phyloP scores from a whole-genome alignment of 1,140 invertebrate genomes.

The Colletes latitarsis region DNA sequence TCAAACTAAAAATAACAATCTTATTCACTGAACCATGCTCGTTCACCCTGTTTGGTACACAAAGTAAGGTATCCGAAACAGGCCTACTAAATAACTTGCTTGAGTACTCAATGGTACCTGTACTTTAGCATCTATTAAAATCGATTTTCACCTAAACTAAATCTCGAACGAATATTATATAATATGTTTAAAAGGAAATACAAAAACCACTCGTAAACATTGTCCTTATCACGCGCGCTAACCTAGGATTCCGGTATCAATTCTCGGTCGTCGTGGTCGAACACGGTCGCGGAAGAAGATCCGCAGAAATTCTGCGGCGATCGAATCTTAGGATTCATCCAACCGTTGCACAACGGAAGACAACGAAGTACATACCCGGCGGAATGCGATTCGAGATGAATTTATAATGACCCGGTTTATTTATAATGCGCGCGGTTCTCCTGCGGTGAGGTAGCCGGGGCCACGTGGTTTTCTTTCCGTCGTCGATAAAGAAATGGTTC shows the following conservation, averaged over 20 bases:
- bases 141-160: too few species aligned
- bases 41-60: too few species aligned
- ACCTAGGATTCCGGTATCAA: background rate
- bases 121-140: too few species aligned
- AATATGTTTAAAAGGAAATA: too few species aligned
- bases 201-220: too few species aligned
- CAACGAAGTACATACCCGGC: background rate
- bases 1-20: too few species aligned
- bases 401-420: conserved; percentile 43
- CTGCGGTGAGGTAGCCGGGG: background rate
- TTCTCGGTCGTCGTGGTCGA: background rate
- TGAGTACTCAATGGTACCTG: too few species aligned
- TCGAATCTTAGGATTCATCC: conserved; percentile 39
- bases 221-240: background rate
- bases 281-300: conserved; percentile 23
- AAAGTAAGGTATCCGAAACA: too few species aligned
- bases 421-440: background rate
- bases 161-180: too few species aligned
- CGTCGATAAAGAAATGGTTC: conserved; percentile 4
- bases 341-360: conserved; percentile 28
- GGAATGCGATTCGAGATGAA: conserved; percentile 46
- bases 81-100: too few species aligned
- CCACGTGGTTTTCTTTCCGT: conserved; percentile 7
- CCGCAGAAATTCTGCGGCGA: background rate
- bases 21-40: too few species aligned